Evolutionary conservation across 2,797 vertebrate genomes (phyloP).

Genomic region (Merluccius polli): DNA sequence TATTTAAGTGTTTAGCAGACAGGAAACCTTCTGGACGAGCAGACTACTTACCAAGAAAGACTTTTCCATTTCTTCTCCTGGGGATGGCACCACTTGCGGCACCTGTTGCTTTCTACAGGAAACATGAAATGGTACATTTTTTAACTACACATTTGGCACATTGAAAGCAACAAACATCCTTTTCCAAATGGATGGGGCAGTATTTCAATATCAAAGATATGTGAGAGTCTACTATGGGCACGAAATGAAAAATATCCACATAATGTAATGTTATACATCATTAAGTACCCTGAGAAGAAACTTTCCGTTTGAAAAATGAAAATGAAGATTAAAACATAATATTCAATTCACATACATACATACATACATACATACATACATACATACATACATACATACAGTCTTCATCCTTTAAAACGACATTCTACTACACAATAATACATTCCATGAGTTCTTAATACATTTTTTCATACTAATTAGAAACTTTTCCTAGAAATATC

Average conservation of each 20-base stretch:
- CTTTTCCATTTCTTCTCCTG: conserved; percentile 88
- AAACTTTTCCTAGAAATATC: conserved; percentile 56
- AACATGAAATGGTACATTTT: conserved; percentile 38
- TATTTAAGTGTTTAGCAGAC: not conserved
- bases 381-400: no score
- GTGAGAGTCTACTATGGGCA: not conserved
- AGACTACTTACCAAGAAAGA: conserved; percentile 86
- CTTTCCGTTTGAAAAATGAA: no score
- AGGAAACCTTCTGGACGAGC: not conserved
- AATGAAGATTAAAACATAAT: no score
- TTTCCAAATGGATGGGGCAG: not conserved
- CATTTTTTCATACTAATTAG: not conserved
- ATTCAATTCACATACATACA: no score
- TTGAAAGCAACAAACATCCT: not conserved
- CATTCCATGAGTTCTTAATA: no score
- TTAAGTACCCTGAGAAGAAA: no score
- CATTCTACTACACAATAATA: no score
- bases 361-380: no score
- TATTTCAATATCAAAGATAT: not conserved
- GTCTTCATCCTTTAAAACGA: no score
- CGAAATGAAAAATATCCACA: no score
- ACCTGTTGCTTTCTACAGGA: conserved; percentile 90
- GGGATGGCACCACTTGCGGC: conserved; percentile 90
- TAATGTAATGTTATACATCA: no score
- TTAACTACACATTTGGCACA: not conserved